Conservation (phyloP, 2,888 invertebrate species). For the Scelioninae gen. 1 region DNA sequence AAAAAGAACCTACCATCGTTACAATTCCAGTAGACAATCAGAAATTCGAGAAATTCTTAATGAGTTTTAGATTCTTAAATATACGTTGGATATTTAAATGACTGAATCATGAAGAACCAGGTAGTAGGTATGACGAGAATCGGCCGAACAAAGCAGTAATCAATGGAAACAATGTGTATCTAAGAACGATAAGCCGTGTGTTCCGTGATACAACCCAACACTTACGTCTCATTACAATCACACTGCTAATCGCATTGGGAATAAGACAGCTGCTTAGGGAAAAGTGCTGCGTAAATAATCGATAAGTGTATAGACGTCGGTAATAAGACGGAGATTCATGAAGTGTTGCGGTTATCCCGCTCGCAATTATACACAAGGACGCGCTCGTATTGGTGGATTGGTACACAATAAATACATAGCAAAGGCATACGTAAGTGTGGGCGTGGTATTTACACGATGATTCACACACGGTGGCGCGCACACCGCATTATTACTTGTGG, state of each 20-base stretch:
- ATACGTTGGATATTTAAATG: too few relatives aligned
- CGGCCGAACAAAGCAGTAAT: slow-evolving; percentile 13
- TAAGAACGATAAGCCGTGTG: slow-evolving; percentile 21
- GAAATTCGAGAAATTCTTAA: too few relatives aligned
- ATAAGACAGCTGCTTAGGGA: slow-evolving; percentile 51
- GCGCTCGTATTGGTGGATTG: slow-evolving; percentile 27
- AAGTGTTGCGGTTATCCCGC: slow-evolving; percentile 48
- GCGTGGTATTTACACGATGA: slow-evolving; percentile 71
- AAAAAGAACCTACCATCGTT: too few relatives aligned
- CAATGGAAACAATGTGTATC: slow-evolving; percentile 42
- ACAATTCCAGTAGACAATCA: too few relatives aligned
- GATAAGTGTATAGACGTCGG: slow-evolving; percentile 43
- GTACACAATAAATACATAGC: slow-evolving; percentile 64
- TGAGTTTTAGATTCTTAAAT: too few relatives aligned
- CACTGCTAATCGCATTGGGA: slow-evolving; percentile 48
- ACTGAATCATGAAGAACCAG: too few relatives aligned
- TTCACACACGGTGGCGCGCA: slow-evolving; percentile 64
- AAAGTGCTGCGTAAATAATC: slow-evolving; percentile 61
- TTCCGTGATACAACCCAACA: slow-evolving; percentile 36
- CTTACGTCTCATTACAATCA: slow-evolving; percentile 53
- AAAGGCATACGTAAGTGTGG: slow-evolving; percentile 60
- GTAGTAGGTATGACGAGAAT: too few relatives aligned
- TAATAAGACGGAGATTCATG: slow-evolving; percentile 63
- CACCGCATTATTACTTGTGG: slow-evolving; percentile 78
- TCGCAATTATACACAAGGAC: slow-evolving; percentile 28